Evolutionary conservation across 2,113 vertebrate species (phyloP), one percentile per base, ranked within the genome.

Genomic region (Hippocampus zosterae): DNA sequence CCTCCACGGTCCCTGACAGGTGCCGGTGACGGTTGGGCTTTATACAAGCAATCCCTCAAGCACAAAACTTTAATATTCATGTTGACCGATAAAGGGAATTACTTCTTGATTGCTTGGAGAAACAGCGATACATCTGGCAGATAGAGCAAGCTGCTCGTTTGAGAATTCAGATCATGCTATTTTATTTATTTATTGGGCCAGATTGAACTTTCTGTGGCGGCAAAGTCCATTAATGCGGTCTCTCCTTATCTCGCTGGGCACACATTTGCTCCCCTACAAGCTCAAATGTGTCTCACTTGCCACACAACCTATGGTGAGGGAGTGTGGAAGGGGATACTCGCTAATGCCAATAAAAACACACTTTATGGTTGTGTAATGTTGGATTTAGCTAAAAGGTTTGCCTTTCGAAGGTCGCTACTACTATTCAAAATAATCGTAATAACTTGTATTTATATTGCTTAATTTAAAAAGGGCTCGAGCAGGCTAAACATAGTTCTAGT

Each of bases 41-140:
- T 85, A 85, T 73, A 75, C 77, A 48, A 80, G 40, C 25, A 16
- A 76, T 80, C 79, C 85, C 87, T 85, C 81, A 21, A 76, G 85
- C 76, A 56, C 78, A 71, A 81, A 88, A 88, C 82, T 84, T 89
- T 86, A 88, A 88, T 88, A 90, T 89, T 88, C 85, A 89, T 88
- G 84, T 79, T 65, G 68, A 80, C 76, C 77, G 87, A 88, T 90
- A 88, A 89, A 89, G 80, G 82, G 85, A 87, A 88, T 87, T 84
- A 88, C 86, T 89, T 89, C 80, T 90, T 85, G 83, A 87, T 84
- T 85, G 89, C 89, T 89, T 72, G 81, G 84, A 87, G 85, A 83
- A 87, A 87, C 85, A 87, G 65, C 79, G 87, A 90, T 88, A 82
- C 85, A 85, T 90, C 84, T 88, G 83, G 82, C 71, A 85, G 89